Percentiles rank a stretch among this genome's conserved stretches.
Conservation (phyloP, 1,140 invertebrate genomes). For the Ctenoplectra terminalis region DNA sequence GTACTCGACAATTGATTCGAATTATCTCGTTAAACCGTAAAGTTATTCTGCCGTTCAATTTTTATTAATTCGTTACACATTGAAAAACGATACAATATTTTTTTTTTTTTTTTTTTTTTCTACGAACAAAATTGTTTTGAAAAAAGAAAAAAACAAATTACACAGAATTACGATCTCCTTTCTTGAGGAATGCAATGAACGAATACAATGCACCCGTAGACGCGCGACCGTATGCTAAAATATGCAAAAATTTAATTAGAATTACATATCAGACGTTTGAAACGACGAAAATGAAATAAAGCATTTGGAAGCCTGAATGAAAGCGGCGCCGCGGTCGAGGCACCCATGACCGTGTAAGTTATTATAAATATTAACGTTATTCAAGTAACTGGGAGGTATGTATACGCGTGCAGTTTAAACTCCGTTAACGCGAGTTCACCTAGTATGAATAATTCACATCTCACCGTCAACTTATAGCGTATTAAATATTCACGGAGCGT, state of each 20-base stretch:
- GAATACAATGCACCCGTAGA: not conserved
- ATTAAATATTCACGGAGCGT: constrained; percentile 41
- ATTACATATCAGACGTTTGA: not conserved
- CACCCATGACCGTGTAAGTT: not conserved
- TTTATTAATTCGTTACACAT: not conserved
- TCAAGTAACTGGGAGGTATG: constrained; percentile 6
- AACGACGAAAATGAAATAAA: constrained; percentile 10
- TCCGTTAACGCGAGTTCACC: constrained; percentile 38
- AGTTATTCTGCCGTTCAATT: not conserved
- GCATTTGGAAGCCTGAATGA: not conserved
- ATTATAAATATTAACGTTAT: constrained; percentile 41
- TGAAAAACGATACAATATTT: too few species aligned
- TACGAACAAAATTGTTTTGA: not conserved
- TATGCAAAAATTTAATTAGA: constrained; percentile 23
- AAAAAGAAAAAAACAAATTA: not conserved
- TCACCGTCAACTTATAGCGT: constrained; percentile 34
- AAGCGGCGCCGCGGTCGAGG: not conserved
- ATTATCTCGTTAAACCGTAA: not conserved
- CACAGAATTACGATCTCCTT: not conserved
- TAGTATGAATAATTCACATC: constrained; percentile 50
- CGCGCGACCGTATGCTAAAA: not conserved
- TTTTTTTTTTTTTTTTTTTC: too few species aligned
- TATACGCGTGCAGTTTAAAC: constrained; percentile 30
- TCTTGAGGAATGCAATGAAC: too few species aligned
- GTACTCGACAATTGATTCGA: not conserved